Evolutionary conservation across 2,113 vertebrate genomes (phyloP).

Genomic region (Dryoscopus gambensis): DNA sequence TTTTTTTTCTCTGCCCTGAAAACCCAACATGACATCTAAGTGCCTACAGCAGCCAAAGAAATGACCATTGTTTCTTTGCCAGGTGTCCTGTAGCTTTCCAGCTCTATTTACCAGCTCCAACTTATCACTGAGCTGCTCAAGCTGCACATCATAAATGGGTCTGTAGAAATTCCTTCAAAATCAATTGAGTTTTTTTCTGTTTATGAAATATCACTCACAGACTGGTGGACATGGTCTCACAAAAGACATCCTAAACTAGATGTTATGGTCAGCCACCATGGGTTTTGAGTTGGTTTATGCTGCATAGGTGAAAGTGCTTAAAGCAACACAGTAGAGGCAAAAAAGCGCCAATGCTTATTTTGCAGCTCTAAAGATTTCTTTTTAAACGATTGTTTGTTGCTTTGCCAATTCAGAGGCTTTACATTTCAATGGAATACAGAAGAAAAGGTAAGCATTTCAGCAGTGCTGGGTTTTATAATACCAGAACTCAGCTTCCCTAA

Average conservation of each 20-base stretch:
- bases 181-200: not conserved
- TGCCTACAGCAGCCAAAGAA: not conserved
- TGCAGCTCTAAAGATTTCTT: not conserved
- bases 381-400: not conserved
- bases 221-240: not conserved
- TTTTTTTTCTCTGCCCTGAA: not conserved
- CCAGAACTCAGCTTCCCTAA: not conserved
- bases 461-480: not conserved
- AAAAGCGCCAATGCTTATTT: not conserved
- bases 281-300: not conserved
- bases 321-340: not conserved
- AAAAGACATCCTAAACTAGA: not conserved
- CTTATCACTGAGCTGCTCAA: not conserved
- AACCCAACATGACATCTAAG: not conserved
- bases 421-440: not conserved
- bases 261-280: not conserved
- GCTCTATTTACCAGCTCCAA: not conserved
- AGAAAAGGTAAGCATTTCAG: not conserved
- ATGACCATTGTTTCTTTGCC: not conserved
- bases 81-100: not conserved
- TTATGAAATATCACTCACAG: not conserved
- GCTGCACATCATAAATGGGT: not conserved
- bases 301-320: not conserved
- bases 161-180: not conserved
- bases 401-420: not conserved